Conservation (phyloP, 1,140 invertebrate genomes). For the Paraescarpia echinospica region DNA sequence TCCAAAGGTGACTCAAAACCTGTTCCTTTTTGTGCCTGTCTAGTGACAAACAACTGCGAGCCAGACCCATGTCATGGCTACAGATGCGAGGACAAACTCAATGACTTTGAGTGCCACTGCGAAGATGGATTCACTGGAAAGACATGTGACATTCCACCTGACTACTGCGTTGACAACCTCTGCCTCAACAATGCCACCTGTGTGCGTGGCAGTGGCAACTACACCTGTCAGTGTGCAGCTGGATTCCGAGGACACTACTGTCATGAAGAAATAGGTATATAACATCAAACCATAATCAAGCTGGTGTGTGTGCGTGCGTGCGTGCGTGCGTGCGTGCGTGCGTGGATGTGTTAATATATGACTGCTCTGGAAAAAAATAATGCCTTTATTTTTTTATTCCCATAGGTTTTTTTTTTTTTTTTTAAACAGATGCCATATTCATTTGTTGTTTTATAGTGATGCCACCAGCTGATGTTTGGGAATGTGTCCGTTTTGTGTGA, state of each 20-base stretch:
- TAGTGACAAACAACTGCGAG: neutral
- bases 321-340: no score
- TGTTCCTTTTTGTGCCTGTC: neutral
- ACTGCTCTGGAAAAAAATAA: no score
- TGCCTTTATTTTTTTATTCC: no score
- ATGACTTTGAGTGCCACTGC: neutral
- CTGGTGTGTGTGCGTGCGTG: no score
- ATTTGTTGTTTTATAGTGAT: no score
- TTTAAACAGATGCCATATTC: no score
- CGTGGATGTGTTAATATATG: no score
- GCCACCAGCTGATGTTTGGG: no score
- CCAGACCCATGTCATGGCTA: neutral
- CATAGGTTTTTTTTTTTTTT: no score
- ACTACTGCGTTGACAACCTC: neutral
- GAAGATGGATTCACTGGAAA: neutral
- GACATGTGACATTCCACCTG: neutral
- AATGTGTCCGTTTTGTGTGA: no score
- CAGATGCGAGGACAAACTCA: neutral
- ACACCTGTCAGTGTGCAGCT: neutral
- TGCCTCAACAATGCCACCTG: neutral
- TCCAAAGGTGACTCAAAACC: neutral
- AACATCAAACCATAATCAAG: no score
- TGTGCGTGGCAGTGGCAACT: neutral
- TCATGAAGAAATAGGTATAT: neutral
- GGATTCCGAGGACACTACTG: neutral